Evolutionary conservation across 2,888 invertebrate species (phyloP), one percentile per base, ranked within the genome.

Genomic region (Chrysotoxum bicinctum): DNA sequence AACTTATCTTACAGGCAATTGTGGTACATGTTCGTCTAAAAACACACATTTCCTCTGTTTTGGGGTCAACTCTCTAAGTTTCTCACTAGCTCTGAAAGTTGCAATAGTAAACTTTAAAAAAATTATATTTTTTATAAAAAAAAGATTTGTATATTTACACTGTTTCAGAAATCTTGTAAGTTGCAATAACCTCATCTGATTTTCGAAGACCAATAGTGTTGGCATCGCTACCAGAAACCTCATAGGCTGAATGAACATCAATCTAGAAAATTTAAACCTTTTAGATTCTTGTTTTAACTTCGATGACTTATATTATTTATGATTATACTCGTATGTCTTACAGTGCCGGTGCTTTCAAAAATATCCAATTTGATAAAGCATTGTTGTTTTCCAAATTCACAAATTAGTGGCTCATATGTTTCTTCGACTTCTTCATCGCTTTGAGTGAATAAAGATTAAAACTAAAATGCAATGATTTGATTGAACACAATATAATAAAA

Each of bases 11-110:
- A 93, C 92, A 40, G 92, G 92, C 4, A 93, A 89, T 14, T 89
- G 88, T 0, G 90, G 90, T 0, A 92, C 88, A 12, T 93, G 92
- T 89, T 93, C 93, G 85, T 93, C 92, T 84, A 92, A 91, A 87
- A 93, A 94, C 5, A 93, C 91, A 86, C 94, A 94, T 72, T 92
- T 92, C 80, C 93, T 90, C 88, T 93, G 93, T 1, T 90, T 87
- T 0, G 93, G 91, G 3, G 89, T 89, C 4, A 94, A 88, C 30
- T 91, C 90, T 12, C 92, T 89, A 23, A 93, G 87, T 26, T 90
- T 90, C 3, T 88, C 89, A 2, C 90, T 91, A 3, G 90, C 90
- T 1, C 91, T 91, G n/a, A 56, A 73, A 78, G 6, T 66, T 7
- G 2, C 3, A 50, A 26, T 14, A 0, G 0, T 7, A 2, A 12